Evolutionary conservation across 2,797 vertebrate species (phyloP), one percentile per base, ranked within the genome.

Genomic region (Botia almorhae): DNA sequence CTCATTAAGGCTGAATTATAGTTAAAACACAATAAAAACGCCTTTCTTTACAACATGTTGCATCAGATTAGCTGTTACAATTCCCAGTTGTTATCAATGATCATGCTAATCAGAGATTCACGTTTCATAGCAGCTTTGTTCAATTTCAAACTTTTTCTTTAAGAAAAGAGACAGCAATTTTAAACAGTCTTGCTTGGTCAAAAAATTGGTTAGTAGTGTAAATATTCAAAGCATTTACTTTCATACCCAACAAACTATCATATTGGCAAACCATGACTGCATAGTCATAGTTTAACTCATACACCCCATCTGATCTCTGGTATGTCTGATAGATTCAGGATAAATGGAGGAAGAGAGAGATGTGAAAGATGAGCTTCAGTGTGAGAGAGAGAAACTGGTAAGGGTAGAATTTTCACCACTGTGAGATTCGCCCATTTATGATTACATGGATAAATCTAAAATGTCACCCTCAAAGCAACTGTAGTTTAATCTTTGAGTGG

Each of bases 311-410:
- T 76, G n/a, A 11, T 70, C 7, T 61, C 19, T 53, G 64, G 21
- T 71, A 10, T 81, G 7, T 81, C 33, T 39, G 17, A 39, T 55
- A 65, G 69, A 39, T 53, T 17, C 6, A 29, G 56, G 58, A 55
- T n/a, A 78, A 17, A 86, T 86, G 85, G 77, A 85, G 58, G 69
- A 74, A 48, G 73, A 84, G 69, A 74, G 70, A 67, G 50, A 74
- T 51, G 51, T 55, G 77, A 48, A 55, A 0, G 36, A 61, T 19
- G 39, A 39, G 21, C 73, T 21, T 56, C 23, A 69, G 56, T 50
- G 58, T 39, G 23, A 78, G 16, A 81, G 48, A 76, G 73, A 33
- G 33, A 67, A 68, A 50, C 50, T 12, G 71, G 81, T 83, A 69
- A 83, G 58, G n/a, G 2, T 23, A 19, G n/a, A 13, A 17, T 13